These are phyloP conservation scores for Cairina moschata DNA, from an alignment of 2,113 vertebrate species.

Conservation along the genomic window DNA sequence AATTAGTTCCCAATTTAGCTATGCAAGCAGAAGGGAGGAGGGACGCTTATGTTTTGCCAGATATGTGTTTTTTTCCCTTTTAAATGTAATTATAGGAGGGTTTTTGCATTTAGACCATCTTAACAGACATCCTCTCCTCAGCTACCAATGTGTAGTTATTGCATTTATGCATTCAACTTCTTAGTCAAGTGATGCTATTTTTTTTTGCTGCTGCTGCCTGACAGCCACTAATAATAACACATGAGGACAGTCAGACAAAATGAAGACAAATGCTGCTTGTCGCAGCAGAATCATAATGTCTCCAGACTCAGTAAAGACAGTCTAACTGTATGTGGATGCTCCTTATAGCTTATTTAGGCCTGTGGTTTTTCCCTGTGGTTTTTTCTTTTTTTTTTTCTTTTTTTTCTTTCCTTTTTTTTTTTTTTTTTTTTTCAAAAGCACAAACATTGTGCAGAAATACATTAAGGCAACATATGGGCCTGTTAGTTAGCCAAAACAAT, in stretches of 20 bases:
- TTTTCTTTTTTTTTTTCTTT: slow-evolving; percentile 11
- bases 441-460: slow-evolving; percentile 82
- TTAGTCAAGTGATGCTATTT: slow-evolving; percentile 87
- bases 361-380: slow-evolving; percentile 77
- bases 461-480: slow-evolving; percentile 86
- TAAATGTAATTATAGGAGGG: slow-evolving; percentile 66
- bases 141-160: slow-evolving; percentile 76
- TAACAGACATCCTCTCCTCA: slow-evolving; percentile 69
- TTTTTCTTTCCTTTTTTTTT: slow-evolving; percentile 35
- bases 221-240: slow-evolving; percentile 99
- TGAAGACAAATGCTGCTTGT: slow-evolving; percentile 98
- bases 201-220: slow-evolving; percentile 83
- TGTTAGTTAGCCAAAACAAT: slow-evolving; percentile 86
- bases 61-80: slow-evolving; percentile 65
- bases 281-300: slow-evolving; percentile 94
- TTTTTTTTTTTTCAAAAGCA: slow-evolving; percentile 60
- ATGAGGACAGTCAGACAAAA: slow-evolving; percentile 98
- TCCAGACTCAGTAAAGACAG: slow-evolving; percentile 85
- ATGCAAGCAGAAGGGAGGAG: slow-evolving; percentile 66
- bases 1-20: slow-evolving; percentile 75
- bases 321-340: slow-evolving; percentile 87
- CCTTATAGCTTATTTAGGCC: slow-evolving; percentile 88
- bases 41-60: slow-evolving; percentile 68
- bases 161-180: slow-evolving; percentile 87
- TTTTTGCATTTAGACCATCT: slow-evolving; percentile 66